These are phyloP conservation scores for Drosophila suboccidentalis DNA, from an alignment of 2,888 invertebrate species.

Conservation along the genomic window DNA sequence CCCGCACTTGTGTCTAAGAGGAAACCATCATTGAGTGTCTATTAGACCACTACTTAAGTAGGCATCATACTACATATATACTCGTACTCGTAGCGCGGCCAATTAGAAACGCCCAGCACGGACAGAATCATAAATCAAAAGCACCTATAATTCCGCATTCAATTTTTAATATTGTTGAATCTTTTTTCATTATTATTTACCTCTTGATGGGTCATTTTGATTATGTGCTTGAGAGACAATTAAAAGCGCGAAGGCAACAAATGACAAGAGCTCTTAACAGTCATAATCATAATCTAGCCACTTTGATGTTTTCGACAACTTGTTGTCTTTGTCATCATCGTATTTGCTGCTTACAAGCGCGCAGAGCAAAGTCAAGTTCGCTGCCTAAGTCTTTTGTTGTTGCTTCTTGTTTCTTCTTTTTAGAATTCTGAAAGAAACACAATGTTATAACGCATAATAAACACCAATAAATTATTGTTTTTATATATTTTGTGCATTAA, in stretches of 20 bases:
- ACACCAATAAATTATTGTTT: slow-evolving; percentile 33
- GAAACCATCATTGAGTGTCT: slow-evolving; percentile 53
- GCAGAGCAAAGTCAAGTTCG: slow-evolving; percentile 55
- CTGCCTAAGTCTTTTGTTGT: slow-evolving; percentile 54
- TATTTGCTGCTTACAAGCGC: slow-evolving; percentile 44
- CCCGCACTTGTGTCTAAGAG: slow-evolving; percentile 21
- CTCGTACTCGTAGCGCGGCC: slow-evolving; percentile 34
- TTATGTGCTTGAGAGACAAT: slow-evolving; percentile 62
- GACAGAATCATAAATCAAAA: slow-evolving; percentile 53
- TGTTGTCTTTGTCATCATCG: slow-evolving; percentile 57
- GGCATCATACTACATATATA: slow-evolving; percentile 40
- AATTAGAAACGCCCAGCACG: slow-evolving; percentile 70
- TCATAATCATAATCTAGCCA: slow-evolving; percentile 67
- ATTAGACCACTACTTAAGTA: slow-evolving; percentile 61
- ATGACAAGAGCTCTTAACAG: slow-evolving; percentile 72
- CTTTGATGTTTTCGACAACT: slow-evolving; percentile 69
- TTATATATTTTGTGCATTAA: slow-evolving; percentile 23
- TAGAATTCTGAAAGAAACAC: slow-evolving; percentile 30
- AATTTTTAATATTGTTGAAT: slow-evolving; percentile 12
- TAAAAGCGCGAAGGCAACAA: slow-evolving; percentile 68
- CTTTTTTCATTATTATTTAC: not conserved
- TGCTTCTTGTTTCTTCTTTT: not conserved
- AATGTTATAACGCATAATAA: slow-evolving; percentile 8
- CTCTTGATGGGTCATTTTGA: slow-evolving; percentile 55
- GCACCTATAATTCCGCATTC: slow-evolving; percentile 64